These are phyloP conservation scores for Eretmocerus hayati DNA, from an alignment of 2,888 invertebrate species.

Conservation along the genomic window DNA sequence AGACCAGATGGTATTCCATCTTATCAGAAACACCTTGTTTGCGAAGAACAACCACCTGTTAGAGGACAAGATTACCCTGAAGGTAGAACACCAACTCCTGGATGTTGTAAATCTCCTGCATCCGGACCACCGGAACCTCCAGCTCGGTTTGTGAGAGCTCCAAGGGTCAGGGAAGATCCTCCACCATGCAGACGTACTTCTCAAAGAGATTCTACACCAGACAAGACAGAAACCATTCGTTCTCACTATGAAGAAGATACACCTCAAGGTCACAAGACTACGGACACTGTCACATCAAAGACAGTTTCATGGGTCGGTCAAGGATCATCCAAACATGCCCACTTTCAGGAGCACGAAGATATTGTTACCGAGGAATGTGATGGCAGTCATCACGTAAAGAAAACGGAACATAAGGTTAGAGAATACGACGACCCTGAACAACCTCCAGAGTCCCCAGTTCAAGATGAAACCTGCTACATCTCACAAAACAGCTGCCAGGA, in stretches of 20 bases:
- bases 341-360: slow-evolving; percentile 42
- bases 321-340: slow-evolving; percentile 22
- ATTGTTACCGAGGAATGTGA: slow-evolving; percentile 30
- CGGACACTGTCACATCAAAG: slow-evolving; percentile 41
- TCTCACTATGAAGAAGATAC: slow-evolving; percentile 44
- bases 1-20: slow-evolving; percentile 72
- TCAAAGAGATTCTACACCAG: slow-evolving; percentile 24
- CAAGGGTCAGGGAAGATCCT: slow-evolving; percentile 52
- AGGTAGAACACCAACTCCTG: slow-evolving; percentile 39
- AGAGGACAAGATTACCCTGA: slow-evolving; percentile 34
- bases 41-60: slow-evolving; percentile 44
- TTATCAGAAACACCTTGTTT: slow-evolving; percentile 71
- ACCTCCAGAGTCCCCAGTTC: slow-evolving; percentile 6
- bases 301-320: slow-evolving; percentile 45
- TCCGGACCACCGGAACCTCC: slow-evolving; percentile 57
- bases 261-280: slow-evolving; percentile 37
- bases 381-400: slow-evolving; percentile 24
- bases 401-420: slow-evolving; percentile 28
- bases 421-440: slow-evolving; percentile 30
- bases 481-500: slow-evolving; percentile 27
- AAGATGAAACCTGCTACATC: slow-evolving; percentile 30
- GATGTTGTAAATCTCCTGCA: slow-evolving; percentile 62
- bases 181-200: slow-evolving; percentile 35
- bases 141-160: slow-evolving; percentile 50
- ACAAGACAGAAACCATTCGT: slow-evolving; percentile 37